phyloP scores from a whole-genome alignment of 1,140 invertebrate genomes.

The Campodea augens region DNA sequence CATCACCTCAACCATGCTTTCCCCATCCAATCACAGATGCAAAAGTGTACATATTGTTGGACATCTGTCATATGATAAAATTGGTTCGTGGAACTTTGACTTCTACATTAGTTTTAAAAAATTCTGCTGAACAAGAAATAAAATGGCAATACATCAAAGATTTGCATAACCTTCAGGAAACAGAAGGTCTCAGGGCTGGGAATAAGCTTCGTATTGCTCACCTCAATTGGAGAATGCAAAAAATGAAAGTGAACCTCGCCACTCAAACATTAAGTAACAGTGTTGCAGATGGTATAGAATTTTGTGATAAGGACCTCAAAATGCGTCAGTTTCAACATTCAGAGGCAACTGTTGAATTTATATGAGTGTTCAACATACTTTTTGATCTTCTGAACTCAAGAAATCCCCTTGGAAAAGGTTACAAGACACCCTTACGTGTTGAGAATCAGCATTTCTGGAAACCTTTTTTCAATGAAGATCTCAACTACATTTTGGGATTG shows the following conservation, averaged over 20 bases:
- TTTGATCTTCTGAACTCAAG: slow-evolving; percentile 18
- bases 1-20: too few species aligned
- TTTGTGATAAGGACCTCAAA: slow-evolving; percentile 11
- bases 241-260: slow-evolving; percentile 17
- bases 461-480: too few species aligned
- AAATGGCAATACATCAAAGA: slow-evolving; percentile 13
- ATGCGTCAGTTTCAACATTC: slow-evolving; percentile 11
- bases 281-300: slow-evolving; percentile 18
- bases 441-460: slow-evolving; percentile 13
- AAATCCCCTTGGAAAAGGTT: slow-evolving; percentile 14
- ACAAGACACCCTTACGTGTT: slow-evolving; percentile 14
- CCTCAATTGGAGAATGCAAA: slow-evolving; percentile 14
- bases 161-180: slow-evolving; percentile 14
- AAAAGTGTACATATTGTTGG: too few species aligned
- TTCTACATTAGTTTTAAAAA: slow-evolving; percentile 10
- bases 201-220: slow-evolving; percentile 13
- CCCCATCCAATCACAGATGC: too few species aligned
- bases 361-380: slow-evolving; percentile 16
- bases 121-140: slow-evolving; percentile 10
- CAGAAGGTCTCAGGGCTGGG: slow-evolving; percentile 15
- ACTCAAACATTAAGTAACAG: slow-evolving; percentile 15
- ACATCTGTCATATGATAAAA: too few species aligned
- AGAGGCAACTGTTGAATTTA: slow-evolving; percentile 15
- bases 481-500: too few species aligned
- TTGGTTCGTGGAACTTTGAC: slow-evolving; percentile 14